Base-by-base conservation (phyloP, 2,888 invertebrate species). In the Ceriagrion tenellum region DNA sequence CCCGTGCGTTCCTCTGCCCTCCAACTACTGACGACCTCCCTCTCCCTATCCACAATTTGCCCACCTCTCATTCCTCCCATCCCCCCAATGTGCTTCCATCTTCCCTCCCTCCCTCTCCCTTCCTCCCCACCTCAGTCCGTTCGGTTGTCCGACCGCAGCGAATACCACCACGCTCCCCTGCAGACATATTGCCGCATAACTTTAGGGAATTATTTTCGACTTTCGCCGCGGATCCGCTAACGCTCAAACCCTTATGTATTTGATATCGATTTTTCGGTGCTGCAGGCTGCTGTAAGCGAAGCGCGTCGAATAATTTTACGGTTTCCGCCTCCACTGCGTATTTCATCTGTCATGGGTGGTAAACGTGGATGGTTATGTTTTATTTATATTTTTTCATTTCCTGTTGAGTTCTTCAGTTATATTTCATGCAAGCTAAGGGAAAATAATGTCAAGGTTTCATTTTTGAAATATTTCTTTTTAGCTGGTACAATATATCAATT, bases 131-230 rank as follows among this genome's bases (percentile, higher is more conserved):
- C 23, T n/a, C 69, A n/a, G 6, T 20, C 69, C 26, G 69, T n/a
- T 12, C 69, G 69, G 20, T 2, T 16, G 13, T 2, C 81, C 35
- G 81, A 81, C 81, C 81, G 81, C 81, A 35, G 81, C 12, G 35
- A 30, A 35, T 81, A 81, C 35, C 81, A 0, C 81, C 81, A 35
- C 81, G 81, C 81, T 81, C 81, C 35, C 81, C 81, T 81, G 81
- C 81, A 35, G 81, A 81, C 81, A 35, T 81, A 81, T 81, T 81
- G 81, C 81, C n/a, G 81, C 81, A 81, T 35, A 35, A 35, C 81
- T 81, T 35, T 4, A 13, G 30, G 81, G 81, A 35, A 81, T 81
- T 81, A 81, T 81, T 81, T 81, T 81, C 81, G 35, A 35, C 81
- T 81, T 35, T 81, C 81, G 30, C 35, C 16, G 35, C 81, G 35